Evolutionary conservation across 2,888 invertebrate genomes (phyloP), one percentile per base, ranked within the genome.

Genomic region (Sinelater perroti): DNA sequence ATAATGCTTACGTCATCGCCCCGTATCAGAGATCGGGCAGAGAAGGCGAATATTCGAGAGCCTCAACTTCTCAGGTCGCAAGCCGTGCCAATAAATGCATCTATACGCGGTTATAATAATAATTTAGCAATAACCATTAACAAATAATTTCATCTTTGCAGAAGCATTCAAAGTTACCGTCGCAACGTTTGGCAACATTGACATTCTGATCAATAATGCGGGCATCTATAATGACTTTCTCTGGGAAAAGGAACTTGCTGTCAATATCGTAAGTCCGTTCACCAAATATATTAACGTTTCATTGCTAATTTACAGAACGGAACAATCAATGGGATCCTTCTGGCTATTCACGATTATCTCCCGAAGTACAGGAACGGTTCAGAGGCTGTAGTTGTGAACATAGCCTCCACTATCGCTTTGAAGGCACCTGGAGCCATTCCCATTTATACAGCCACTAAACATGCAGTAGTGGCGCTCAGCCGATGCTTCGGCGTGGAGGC

Each of bases 131-230:
- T n/a, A n/a, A n/a, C n/a, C n/a, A n/a, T n/a, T n/a, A n/a, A n/a
- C n/a, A n/a, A n/a, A n/a, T n/a, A n/a, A n/a, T n/a, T n/a, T n/a
- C n/a, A n/a, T n/a, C n/a, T 36, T 79, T 79, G 20, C 78, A 87
- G 87, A 86, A 76, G 85, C 87, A 10, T 88, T 88, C 71, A 84
- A 85, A 72, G 83, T 83, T 73, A 87, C 88, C 5, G 80, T 87
- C 65, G 82, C 85, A 30, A 83, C 83, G 49, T 87, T 86, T 68
- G 87, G 87, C 47, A 81, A 85, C 31, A 77, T 89, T 64, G 89
- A 89, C 72, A 87, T 90, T 62, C 86, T 90, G 1, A 57, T 67
- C 2, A 69, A 69, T 36, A 69, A 69, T 40, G 69, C 67, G 7
- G 67, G 69, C 14, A 66, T 69, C 20, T 28, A 61, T 16, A 58